These are phyloP conservation scores for Paralvinella palmiformis DNA, from an alignment of 1,140 invertebrate genomes.

Conservation along the genomic window DNA sequence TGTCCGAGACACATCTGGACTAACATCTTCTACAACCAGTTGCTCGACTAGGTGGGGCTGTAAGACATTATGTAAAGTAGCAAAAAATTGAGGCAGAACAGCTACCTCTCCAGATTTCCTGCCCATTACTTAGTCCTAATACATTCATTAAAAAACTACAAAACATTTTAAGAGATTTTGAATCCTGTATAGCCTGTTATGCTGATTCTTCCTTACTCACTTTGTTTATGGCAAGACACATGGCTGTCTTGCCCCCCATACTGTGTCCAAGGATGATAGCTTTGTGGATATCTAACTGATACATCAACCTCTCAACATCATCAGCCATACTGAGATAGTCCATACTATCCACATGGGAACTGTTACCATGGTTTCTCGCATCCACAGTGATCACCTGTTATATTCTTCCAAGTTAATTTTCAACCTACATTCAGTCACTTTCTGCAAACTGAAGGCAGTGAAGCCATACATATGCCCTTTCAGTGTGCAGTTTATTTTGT, in stretches of 20 bases:
- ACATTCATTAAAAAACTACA: not conserved
- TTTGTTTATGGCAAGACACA: conserved; percentile 68
- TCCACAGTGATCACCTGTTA: conserved; percentile 70
- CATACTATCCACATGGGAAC: conserved; percentile 67
- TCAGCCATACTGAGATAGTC: conserved; percentile 65
- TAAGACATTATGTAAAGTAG: conserved; percentile 14
- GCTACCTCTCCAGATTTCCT: not conserved
- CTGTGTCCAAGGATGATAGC: conserved; percentile 76
- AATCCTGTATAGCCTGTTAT: not conserved
- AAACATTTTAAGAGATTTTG: not conserved
- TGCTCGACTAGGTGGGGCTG: conserved; percentile 72
- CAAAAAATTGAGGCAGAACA: not conserved
- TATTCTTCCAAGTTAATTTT: not conserved
- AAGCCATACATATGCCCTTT: not conserved
- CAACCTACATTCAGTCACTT: not conserved
- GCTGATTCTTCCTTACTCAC: conserved; percentile 37
- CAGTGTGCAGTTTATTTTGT: not conserved
- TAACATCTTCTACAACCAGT: conserved; percentile 77
- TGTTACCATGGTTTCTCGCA: conserved; percentile 86
- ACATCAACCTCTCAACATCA: conserved; percentile 65
- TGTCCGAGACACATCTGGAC: conserved; percentile 59
- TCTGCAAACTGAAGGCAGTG: not conserved
- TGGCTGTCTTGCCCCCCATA: conserved; percentile 81
- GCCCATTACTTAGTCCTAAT: not conserved
- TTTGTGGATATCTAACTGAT: conserved; percentile 58